These are phyloP conservation scores for Astyanax mexicanus DNA, from an alignment of 2,797 vertebrate genomes.

Conservation along the genomic window DNA sequence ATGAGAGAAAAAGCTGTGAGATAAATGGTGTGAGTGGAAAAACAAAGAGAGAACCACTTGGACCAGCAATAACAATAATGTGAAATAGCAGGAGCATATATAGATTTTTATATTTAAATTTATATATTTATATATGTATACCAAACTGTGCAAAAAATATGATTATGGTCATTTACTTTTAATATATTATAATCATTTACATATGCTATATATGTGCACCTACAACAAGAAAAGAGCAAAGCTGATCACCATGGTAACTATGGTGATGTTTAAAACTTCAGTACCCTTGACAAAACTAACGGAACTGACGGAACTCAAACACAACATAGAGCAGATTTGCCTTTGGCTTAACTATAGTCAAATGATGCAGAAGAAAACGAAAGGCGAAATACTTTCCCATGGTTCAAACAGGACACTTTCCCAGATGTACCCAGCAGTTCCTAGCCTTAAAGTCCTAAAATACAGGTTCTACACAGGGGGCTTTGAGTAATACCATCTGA, in stretches of 20 bases:
- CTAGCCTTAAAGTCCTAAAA: no score
- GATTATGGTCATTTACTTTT: constrained; percentile 59
- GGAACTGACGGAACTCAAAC: constrained; percentile 13
- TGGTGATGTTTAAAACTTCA: constrained; percentile 42
- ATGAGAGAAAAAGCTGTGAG: neutral
- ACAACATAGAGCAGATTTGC: constrained; percentile 19
- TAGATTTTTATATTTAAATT: constrained; percentile 37
- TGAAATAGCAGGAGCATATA: constrained; percentile 53
- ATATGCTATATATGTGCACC: constrained; percentile 61
- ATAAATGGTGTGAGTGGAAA: neutral
- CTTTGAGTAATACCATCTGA: no score
- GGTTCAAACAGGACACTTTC: constrained; percentile 12
- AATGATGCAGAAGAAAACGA: constrained; percentile 32
- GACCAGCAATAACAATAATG: constrained; percentile 35
- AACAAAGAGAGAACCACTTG: neutral
- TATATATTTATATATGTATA: constrained; percentile 52
- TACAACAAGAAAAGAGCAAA: constrained; percentile 54
- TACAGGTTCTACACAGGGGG: no score
- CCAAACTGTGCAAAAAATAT: constrained; percentile 68
- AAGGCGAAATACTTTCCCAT: constrained; percentile 1
- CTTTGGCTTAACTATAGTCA: constrained; percentile 52
- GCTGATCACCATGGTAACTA: constrained; percentile 43
- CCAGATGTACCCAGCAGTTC: neutral
- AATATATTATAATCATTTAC: constrained; percentile 59
- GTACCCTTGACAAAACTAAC: constrained; percentile 41